A percentile compares a stretch with the other conserved stretches of the same genome.
phyloP scores from a whole-genome alignment of 2,797 vertebrate genomes.

The Cirrhinus mrigala region DNA sequence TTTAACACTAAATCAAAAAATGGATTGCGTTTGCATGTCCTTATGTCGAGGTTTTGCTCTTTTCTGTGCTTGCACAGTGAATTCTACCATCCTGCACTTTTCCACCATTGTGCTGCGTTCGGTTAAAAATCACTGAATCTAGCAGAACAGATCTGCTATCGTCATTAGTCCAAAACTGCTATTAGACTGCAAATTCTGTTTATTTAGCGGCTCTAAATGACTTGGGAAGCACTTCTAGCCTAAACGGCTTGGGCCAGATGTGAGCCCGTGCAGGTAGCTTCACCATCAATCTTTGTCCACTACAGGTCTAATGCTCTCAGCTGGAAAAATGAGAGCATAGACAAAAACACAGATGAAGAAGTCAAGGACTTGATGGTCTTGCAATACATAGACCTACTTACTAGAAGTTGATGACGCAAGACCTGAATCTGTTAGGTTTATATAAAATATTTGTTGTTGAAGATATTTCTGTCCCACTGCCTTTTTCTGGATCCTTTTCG shows the following conservation, averaged over 20 bases:
- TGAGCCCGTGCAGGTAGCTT: conserved; percentile 27
- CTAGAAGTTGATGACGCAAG: neutral
- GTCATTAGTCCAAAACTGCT: conserved; percentile 44
- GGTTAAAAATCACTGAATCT: conserved; percentile 55
- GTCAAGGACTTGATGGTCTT: conserved; percentile 25
- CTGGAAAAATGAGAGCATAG: conserved; percentile 7
- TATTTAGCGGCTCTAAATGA: conserved; percentile 49
- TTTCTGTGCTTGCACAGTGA: conserved; percentile 39
- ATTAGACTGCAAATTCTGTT: conserved; percentile 41
- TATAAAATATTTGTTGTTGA: conserved; percentile 7
- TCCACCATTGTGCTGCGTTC: conserved; percentile 65
- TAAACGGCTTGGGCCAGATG: conserved; percentile 49
- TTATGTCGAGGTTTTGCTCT: conserved; percentile 20
- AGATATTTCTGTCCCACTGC: neutral
- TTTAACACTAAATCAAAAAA: neutral
- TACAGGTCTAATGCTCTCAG: conserved; percentile 29
- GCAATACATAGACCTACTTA: conserved; percentile 32
- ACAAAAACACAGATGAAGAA: conserved; percentile 14
- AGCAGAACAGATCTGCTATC: conserved; percentile 49
- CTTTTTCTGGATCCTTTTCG: neutral
- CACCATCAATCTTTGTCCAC: conserved; percentile 46
- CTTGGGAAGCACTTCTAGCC: conserved; percentile 27
- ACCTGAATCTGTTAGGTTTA: neutral
- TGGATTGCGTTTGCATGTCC: neutral
- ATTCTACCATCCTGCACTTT: conserved; percentile 65